These are phyloP conservation scores for Ceratina calcarata DNA, from an alignment of 1,140 invertebrate species.

Conservation along the genomic window DNA sequence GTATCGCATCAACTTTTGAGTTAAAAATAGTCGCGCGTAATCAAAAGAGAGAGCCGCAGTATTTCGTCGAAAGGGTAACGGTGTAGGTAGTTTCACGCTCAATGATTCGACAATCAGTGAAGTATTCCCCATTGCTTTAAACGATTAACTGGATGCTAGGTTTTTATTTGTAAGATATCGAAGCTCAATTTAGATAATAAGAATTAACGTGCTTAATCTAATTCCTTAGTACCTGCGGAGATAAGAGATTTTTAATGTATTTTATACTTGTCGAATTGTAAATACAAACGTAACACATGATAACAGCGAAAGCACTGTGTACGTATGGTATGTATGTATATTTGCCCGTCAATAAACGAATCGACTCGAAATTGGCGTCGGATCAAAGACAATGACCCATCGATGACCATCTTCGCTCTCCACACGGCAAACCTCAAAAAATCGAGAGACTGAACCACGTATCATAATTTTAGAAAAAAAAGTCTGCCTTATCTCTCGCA, in stretches of 20 bases:
- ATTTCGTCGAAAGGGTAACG: background rate
- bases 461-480: conserved; percentile 5
- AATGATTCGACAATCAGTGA: too few relatives aligned
- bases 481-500: conserved; percentile 26
- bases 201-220: background rate
- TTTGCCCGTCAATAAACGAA: conserved; percentile 1
- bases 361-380: conserved; percentile 13
- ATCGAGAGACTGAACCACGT: background rate
- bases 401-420: background rate
- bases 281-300: background rate
- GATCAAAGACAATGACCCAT: conserved; percentile 39
- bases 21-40: background rate
- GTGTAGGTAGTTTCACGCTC: background rate
- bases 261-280: conserved; percentile 1
- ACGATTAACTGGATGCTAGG: background rate
- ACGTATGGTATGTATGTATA: background rate
- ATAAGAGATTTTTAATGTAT: background rate
- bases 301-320: background rate
- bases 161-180: background rate
- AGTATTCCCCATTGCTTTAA: too few relatives aligned
- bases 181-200: conserved; percentile 23
- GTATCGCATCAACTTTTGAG: conserved; percentile 66
- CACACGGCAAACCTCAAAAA: conserved; percentile 5
- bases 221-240: background rate
- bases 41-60: background rate